Evolutionary conservation across 2,113 vertebrate species (phyloP).

Genomic region (Nesoenas mayeri): DNA sequence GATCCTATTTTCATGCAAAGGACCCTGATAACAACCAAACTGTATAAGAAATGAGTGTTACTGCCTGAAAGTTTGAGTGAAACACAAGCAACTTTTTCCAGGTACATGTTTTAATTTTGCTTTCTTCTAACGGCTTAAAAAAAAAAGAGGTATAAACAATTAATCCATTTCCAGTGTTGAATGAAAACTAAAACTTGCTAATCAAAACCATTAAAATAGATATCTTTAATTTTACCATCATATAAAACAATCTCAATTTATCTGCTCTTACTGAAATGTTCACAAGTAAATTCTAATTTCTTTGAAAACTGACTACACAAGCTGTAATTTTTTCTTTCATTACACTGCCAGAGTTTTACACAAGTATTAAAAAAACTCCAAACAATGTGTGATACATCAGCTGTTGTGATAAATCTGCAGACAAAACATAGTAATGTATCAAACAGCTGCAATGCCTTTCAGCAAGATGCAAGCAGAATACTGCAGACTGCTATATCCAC

Average conservation of each 20-base stretch:
- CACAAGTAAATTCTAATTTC: not conserved
- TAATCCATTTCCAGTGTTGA: not conserved
- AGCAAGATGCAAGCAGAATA: not conserved
- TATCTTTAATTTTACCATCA: not conserved
- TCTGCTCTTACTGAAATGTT: not conserved
- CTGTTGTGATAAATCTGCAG: not conserved
- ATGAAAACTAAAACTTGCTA: not conserved
- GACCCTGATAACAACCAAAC: not conserved
- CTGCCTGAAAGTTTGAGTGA: not conserved
- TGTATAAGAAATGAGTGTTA: not conserved
- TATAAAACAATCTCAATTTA: not conserved
- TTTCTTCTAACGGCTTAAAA: not conserved
- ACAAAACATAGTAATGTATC: not conserved
- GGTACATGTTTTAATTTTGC: not conserved
- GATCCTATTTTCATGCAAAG: slow-evolving; percentile 8
- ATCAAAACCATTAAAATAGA: not conserved
- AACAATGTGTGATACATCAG: not conserved
- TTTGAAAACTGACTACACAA: not conserved
- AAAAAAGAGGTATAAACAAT: not conserved
- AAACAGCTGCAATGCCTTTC: not conserved
- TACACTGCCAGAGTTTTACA: not conserved
- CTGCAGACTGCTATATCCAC: not conserved
- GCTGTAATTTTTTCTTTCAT: not conserved
- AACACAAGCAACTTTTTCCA: not conserved
- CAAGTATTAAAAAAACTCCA: not conserved